Evolutionary conservation across 2,797 vertebrate species (phyloP), one percentile per base, ranked within the genome.

Genomic region (Huso huso): DNA sequence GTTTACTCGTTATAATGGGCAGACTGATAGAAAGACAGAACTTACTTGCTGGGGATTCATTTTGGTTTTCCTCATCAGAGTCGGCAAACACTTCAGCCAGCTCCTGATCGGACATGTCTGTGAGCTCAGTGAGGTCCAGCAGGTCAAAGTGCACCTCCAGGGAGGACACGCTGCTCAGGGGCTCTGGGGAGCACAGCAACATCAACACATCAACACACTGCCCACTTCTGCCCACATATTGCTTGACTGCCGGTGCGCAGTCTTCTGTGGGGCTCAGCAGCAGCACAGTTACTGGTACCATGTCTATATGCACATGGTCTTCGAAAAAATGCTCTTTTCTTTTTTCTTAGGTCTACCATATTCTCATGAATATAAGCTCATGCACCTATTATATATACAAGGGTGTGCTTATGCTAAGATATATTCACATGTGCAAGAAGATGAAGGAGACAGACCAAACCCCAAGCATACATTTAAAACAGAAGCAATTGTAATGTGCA

Each of bases 101-200:
- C 79, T 99, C 96, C 78, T 97, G 96, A 84, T 99, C 96, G 0
- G 95, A 99, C 95, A 98, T 96, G 81, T 98, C 96, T 0, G 96
- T 97, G 75, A 99, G 79, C 83, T 99, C 96, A 0, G 94, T 97
- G 81, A 99, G 88, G 83, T 99, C 96, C 84, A 99, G 84, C 55
- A 97, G 93, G 86, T 99, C 96, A 69, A 99, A 98, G 83, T 99
- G 96, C 61, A 97, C 96, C 88, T 99, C 96, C 76, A 99, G 83
- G 62, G 96, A 99, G 23, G 95, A 99, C 70, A 99, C 94, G 3
- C 96, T 99, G 78, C 95, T 98, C 78, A 99, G 85, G 1, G 96
- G 96, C 80, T 99, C 96, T 99, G 76, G 12, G 66, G 72, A 72
- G 55, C 8, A 0, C 6, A 70, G 67, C 55, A 63, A 49, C 61